Evolutionary conservation across 2,797 vertebrate genomes (phyloP), one percentile per base, ranked within the genome.

Genomic region (Protonibea diacanthus): DNA sequence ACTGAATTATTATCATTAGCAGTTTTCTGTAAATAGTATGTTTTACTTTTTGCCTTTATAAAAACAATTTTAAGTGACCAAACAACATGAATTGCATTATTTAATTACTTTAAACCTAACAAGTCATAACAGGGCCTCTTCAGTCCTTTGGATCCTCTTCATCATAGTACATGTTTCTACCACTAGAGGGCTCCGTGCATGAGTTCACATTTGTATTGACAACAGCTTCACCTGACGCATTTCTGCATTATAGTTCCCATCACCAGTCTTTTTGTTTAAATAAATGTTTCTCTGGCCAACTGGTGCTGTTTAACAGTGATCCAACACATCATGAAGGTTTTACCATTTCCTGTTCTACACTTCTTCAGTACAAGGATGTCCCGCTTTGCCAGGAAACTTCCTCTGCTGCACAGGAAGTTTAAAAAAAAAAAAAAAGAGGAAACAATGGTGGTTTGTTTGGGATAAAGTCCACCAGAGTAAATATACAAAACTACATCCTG

Each of bases 121-220:
- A 63, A 63, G 47, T 7, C 29, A 63, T n/a, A 27, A 23, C 42
- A n/a, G 14, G 18, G 25, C 33, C 23, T 40, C 21, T 5, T 69
- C 6, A 49, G 53, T 55, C 51, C 5, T 23, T 45, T 17, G 2
- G 12, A 48, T 25, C 5, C 6, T 27, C 9, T 11, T 66, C 15
- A 42, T 61, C 33, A 53, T 9, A 17, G 25, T 76, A 71, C 52
- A 66, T 2, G 2, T 49, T 47, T 74, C 57, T 21, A 53, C 82
- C 86, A 86, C 77, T 29, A 81, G 84, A 83, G 74, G 84, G 78
- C 79, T 78, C 65, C 38, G 6, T 38, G 38, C 18, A 42, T 47
- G 69, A 71, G 14, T 49, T 58, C 10, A 62, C n/a, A 68, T 52
- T 2, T 61, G 23, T 33, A 38, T 5, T 62, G 38, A 59, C 53